These are phyloP conservation scores for Drosophila anceps DNA, from an alignment of 2,888 invertebrate genomes.

Conservation along the genomic window DNA sequence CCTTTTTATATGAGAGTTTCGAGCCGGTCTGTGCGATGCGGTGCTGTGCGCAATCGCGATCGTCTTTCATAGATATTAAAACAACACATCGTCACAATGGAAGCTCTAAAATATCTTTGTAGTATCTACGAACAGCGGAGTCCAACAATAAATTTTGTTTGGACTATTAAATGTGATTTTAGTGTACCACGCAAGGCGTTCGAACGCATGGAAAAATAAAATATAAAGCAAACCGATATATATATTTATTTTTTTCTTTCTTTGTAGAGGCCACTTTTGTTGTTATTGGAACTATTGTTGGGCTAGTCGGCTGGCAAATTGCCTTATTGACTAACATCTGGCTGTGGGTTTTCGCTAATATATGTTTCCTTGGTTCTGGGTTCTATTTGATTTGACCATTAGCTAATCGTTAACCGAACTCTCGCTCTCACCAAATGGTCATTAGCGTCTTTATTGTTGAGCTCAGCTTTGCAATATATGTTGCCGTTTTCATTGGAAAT, in stretches of 20 bases:
- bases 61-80: constrained; percentile 67
- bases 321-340: constrained; percentile 52
- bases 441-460: constrained; percentile 49
- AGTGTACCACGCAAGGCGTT: constrained; percentile 64
- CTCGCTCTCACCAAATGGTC: constrained; percentile 39
- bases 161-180: constrained; percentile 80
- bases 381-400: constrained; percentile 67
- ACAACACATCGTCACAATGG: constrained; percentile 62
- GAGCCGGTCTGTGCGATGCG: constrained; percentile 10
- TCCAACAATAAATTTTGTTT: constrained; percentile 66
- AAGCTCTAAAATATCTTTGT: constrained; percentile 43
- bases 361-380: constrained; percentile 54
- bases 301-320: constrained; percentile 27
- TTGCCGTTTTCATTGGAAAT: not conserved
- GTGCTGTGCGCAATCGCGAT: constrained; percentile 38
- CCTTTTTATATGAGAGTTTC: constrained; percentile 70
- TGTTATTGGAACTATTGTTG: constrained; percentile 55
- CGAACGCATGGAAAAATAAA: constrained; percentile 44
- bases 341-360: constrained; percentile 48
- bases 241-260: not conserved
- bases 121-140: constrained; percentile 23
- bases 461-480: constrained; percentile 30
- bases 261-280: constrained; percentile 35
- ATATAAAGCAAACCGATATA: constrained; percentile 37
- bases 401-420: constrained; percentile 30